Evolutionary conservation across 2,113 vertebrate genomes (phyloP), one percentile per base, ranked within the genome.

Genomic region (Ginglymostoma cirratum): DNA sequence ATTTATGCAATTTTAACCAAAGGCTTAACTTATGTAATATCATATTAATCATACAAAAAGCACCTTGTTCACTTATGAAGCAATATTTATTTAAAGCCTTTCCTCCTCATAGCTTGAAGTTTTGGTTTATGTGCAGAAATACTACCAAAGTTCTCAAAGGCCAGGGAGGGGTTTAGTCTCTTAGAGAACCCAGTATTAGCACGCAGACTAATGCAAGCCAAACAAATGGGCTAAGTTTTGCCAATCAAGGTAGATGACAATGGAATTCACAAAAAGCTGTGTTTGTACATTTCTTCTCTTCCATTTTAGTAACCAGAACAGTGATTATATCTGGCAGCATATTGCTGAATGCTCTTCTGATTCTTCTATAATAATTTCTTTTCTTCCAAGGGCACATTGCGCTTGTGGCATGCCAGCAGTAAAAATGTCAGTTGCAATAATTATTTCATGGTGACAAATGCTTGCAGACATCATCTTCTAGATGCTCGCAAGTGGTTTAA

Each of bases 401-500:
- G 97, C 97, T 97, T 98, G 97, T 98, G 98, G 97, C 98, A 97
- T 96, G 98, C 98, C 98, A 98, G 98, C 98, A 98, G 98, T 98
- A 98, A 98, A 98, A 98, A 98, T 98, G 98, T 98, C 98, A 98
- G 98, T 98, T 98, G 97, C 98, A 98, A 98, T 98, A 98, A 98
- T 98, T 98, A 98, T 98, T 98, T 98, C 97, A 97, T 98, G 98
- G 98, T 97, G 97, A 97, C 98, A 93, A 98, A 98, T 98, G 97
- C 98, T 97, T 98, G 97, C 98, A 98, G 98, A 98, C 98, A 90
- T 98, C 98, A 98, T 98, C 98, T 98, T 98, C 98, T 98, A 98
- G 97, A 98, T 97, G 98, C 98, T 98, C 98, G 98, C 98, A 98
- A 98, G 98, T 98, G 97, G 98, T 98, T 98, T 98, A 98, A 98